phyloP scores from a whole-genome alignment of 1,140 invertebrate genomes.

The Temnothorax longispinosus region DNA sequence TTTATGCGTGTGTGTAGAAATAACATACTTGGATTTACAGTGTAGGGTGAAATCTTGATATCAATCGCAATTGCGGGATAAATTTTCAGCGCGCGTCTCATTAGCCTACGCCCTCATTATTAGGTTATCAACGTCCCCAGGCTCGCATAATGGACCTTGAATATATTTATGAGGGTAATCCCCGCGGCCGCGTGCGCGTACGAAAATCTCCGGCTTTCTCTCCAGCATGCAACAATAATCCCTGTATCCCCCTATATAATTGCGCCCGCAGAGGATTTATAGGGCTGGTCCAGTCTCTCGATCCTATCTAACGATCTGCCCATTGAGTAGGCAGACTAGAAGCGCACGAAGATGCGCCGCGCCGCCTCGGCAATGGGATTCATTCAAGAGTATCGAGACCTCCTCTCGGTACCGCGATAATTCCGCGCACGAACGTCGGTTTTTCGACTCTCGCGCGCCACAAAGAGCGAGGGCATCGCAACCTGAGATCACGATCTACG shows the following conservation, averaged over 20 bases:
- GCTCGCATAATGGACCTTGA: slow-evolving; percentile 76
- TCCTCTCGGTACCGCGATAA: slow-evolving; percentile 26
- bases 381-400: slow-evolving; percentile 72
- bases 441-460: not conserved
- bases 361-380: slow-evolving; percentile 71
- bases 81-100: slow-evolving; percentile 75
- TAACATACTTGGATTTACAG: no score
- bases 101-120: slow-evolving; percentile 81
- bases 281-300: slow-evolving; percentile 76
- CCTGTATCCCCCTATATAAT: slow-evolving; percentile 81
- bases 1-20: no score
- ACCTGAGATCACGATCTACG: slow-evolving; percentile 15
- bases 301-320: slow-evolving; percentile 82
- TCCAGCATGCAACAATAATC: slow-evolving; percentile 80
- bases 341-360: slow-evolving; percentile 66
- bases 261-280: slow-evolving; percentile 83
- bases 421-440: slow-evolving; percentile 4
- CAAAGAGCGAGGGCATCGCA: not conserved
- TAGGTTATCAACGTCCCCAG: slow-evolving; percentile 80
- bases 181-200: slow-evolving; percentile 63
- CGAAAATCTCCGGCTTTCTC: slow-evolving; percentile 65
- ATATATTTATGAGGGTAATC: slow-evolving; percentile 80
- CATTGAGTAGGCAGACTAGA: slow-evolving; percentile 79
- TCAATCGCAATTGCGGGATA: slow-evolving; percentile 77
- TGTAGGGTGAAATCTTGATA: slow-evolving; percentile 34